These are phyloP conservation scores for Gonioctena quinquepunctata DNA, from an alignment of 1,140 invertebrate species.

Conservation along the genomic window DNA sequence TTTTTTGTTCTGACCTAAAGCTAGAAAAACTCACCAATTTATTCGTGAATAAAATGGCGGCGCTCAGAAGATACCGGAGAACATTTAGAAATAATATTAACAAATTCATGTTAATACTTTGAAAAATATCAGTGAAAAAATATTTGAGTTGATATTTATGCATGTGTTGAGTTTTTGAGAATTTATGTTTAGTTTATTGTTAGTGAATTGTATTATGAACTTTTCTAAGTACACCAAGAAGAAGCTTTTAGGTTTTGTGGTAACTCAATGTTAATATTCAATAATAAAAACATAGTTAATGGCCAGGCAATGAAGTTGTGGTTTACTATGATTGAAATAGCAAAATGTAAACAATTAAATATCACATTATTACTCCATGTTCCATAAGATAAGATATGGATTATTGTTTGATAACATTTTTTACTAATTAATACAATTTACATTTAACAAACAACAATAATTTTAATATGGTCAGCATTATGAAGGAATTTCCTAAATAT, in stretches of 20 bases:
- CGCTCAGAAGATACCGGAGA: background rate
- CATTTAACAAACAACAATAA: too few relatives aligned
- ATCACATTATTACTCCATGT: too few relatives aligned
- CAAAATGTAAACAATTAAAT: too few relatives aligned
- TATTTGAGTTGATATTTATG: background rate
- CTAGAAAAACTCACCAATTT: background rate
- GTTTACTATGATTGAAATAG: too few relatives aligned
- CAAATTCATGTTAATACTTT: background rate
- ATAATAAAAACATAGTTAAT: too few relatives aligned
- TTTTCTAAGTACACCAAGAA: conserved; percentile 32
- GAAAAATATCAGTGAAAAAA: background rate
- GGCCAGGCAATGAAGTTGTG: too few relatives aligned
- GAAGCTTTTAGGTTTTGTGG: conserved; percentile 32
- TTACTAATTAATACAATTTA: too few relatives aligned
- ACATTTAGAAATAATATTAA: background rate
- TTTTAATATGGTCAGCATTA: too few relatives aligned
- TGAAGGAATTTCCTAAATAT: too few relatives aligned
- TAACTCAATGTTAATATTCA: too few relatives aligned
- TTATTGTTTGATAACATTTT: too few relatives aligned
- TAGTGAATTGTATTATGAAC: conserved; percentile 13
- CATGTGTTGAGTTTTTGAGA: background rate
- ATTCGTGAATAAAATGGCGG: background rate
- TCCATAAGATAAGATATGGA: too few relatives aligned
- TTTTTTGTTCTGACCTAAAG: background rate
- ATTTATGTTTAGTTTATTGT: background rate